Conservation (phyloP, 1,140 invertebrate species). For the Whitmania pigra region DNA sequence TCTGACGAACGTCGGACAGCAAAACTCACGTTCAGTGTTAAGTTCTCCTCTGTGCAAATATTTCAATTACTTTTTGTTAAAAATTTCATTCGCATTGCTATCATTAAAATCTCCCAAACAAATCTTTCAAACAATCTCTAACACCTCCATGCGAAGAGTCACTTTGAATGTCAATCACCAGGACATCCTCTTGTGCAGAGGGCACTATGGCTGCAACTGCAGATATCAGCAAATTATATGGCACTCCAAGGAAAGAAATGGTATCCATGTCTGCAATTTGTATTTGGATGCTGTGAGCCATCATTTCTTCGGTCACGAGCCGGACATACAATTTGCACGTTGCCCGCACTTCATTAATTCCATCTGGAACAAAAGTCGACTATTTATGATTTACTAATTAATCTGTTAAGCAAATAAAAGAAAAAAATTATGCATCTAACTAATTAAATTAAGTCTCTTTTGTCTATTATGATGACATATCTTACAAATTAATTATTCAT, state of each 20-base stretch:
- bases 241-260: constrained; percentile 77
- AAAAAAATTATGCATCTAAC: too few species aligned
- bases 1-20: constrained; percentile 60
- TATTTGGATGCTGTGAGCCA: constrained; percentile 85
- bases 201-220: constrained; percentile 81
- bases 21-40: constrained; percentile 86
- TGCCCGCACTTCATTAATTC: constrained; percentile 76
- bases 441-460: too few species aligned
- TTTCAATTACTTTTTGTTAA: constrained; percentile 51
- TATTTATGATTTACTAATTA: too few species aligned
- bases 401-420: too few species aligned
- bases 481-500: too few species aligned
- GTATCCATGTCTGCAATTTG: constrained; percentile 82
- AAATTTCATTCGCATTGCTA: neutral
- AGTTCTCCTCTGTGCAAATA: constrained; percentile 58
- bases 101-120: constrained; percentile 42
- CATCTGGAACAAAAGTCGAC: constrained; percentile 49
- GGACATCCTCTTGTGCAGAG: constrained; percentile 80
- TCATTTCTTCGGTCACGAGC: constrained; percentile 83
- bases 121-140: constrained; percentile 22
- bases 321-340: constrained; percentile 62
- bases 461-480: too few species aligned
- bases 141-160: constrained; percentile 23
- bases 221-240: constrained; percentile 77
- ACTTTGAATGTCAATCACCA: constrained; percentile 76